A percentile compares a stretch with the other conserved stretches of the same genome.
phyloP scores from a whole-genome alignment of 2,888 invertebrate genomes.

The Cordylochernes scorpioides region DNA sequence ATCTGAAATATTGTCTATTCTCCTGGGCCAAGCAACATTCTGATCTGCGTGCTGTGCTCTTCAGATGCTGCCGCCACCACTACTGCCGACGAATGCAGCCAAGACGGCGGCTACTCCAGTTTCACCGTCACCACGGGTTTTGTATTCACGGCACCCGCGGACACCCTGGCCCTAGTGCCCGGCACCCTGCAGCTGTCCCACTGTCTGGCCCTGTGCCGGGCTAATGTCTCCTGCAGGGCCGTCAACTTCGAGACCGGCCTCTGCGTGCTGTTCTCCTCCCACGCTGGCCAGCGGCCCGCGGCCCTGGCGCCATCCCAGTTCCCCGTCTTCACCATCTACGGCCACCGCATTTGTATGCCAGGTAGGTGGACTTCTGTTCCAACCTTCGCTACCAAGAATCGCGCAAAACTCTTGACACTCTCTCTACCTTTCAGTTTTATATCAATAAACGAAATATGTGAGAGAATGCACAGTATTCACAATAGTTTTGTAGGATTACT shows the following conservation, averaged over 20 bases:
- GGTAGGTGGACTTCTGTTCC: slow-evolving; percentile 18
- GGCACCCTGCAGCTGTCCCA: slow-evolving; percentile 78
- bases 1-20: too few relatives aligned
- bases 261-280: slow-evolving; percentile 66
- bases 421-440: too few relatives aligned
- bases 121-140: too few relatives aligned
- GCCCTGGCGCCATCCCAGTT: slow-evolving; percentile 72
- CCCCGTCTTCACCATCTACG: slow-evolving; percentile 84
- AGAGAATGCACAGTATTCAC: too few relatives aligned
- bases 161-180: slow-evolving; percentile 62
- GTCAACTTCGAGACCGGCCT: slow-evolving; percentile 86
- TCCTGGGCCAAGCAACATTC: too few relatives aligned
- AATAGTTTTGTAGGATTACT: too few relatives aligned
- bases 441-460: too few relatives aligned
- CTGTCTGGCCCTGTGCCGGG: slow-evolving; percentile 69
- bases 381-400: neutral
- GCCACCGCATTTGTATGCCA: slow-evolving; percentile 60
- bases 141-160: slow-evolving; percentile 68
- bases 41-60: too few relatives aligned
- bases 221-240: slow-evolving; percentile 63
- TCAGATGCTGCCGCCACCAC: too few relatives aligned
- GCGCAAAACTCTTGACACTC: neutral
- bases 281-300: slow-evolving; percentile 44
- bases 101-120: too few relatives aligned
- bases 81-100: too few relatives aligned